Evolutionary conservation across 2,113 vertebrate species (phyloP).

Genomic region (Caracal caracal): DNA sequence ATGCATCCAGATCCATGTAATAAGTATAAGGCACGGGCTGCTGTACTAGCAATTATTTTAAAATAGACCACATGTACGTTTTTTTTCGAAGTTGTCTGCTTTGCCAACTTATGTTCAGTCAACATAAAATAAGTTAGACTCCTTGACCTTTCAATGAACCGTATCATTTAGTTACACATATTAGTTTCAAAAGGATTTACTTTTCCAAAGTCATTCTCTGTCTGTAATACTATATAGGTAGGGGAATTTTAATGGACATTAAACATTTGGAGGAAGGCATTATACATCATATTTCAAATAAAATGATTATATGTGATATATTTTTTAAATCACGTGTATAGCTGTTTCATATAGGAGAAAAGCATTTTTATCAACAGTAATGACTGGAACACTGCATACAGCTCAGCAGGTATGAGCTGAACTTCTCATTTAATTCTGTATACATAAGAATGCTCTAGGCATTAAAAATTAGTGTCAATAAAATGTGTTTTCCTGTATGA

Average conservation of each 20-base stretch:
- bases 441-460: not conserved
- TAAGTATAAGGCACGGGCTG: not conserved
- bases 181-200: slow-evolving; percentile 73
- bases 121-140: slow-evolving; percentile 61
- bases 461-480: not conserved
- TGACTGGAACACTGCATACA: not conserved
- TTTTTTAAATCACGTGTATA: not conserved
- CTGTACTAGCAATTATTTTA: slow-evolving; percentile 4
- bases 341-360: not conserved
- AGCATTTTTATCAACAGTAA: slow-evolving; percentile 1
- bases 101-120: slow-evolving; percentile 56
- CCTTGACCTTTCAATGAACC: slow-evolving; percentile 67
- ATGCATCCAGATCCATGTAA: not conserved
- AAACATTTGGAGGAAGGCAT: slow-evolving; percentile 55
- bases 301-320: slow-evolving; percentile 41
- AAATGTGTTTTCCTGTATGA: not conserved
- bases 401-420: not conserved
- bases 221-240: slow-evolving; percentile 59
- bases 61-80: not conserved
- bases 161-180: slow-evolving; percentile 69
- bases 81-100: slow-evolving; percentile 50
- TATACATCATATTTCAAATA: slow-evolving; percentile 58
- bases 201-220: slow-evolving; percentile 61
- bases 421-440: not conserved
- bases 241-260: slow-evolving; percentile 61